Percentiles rank a stretch among this genome's conserved stretches.
These are phyloP conservation scores for Girardinichthys multiradiatus DNA, from an alignment of 2,113 vertebrate genomes.

Conservation along the genomic window DNA sequence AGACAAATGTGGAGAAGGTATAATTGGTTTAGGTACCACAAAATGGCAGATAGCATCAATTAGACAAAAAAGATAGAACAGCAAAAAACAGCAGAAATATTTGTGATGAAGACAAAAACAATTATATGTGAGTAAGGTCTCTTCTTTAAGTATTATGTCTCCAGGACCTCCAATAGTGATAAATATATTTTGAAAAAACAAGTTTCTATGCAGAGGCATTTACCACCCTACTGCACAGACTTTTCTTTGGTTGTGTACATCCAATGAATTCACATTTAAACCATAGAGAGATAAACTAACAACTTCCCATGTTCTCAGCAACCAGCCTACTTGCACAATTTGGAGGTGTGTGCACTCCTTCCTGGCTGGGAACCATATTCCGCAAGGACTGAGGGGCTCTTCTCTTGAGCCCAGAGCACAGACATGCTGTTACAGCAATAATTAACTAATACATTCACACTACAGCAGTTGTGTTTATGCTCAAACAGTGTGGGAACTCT, in stretches of 20 bases:
- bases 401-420: background rate
- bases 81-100: background rate
- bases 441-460: background rate
- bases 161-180: too few relatives aligned
- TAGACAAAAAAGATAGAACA: background rate
- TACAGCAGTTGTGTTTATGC: too few relatives aligned
- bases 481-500: too few relatives aligned
- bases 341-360: background rate
- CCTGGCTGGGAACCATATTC: background rate
- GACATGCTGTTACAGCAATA: background rate
- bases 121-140: background rate
- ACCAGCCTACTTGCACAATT: background rate
- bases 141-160: background rate
- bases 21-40: background rate
- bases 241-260: too few relatives aligned
- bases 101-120: background rate
- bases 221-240: too few relatives aligned
- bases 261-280: too few relatives aligned
- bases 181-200: too few relatives aligned
- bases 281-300: too few relatives aligned
- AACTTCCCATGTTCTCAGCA: too few relatives aligned
- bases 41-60: background rate
- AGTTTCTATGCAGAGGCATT: too few relatives aligned
- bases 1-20: conserved; percentile 26
- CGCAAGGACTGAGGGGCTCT: background rate